A percentile compares a stretch with the other conserved stretches of the same genome.
These are phyloP conservation scores for Catharus bicknelli DNA, from an alignment of 2,113 vertebrate species.

Conservation along the genomic window DNA sequence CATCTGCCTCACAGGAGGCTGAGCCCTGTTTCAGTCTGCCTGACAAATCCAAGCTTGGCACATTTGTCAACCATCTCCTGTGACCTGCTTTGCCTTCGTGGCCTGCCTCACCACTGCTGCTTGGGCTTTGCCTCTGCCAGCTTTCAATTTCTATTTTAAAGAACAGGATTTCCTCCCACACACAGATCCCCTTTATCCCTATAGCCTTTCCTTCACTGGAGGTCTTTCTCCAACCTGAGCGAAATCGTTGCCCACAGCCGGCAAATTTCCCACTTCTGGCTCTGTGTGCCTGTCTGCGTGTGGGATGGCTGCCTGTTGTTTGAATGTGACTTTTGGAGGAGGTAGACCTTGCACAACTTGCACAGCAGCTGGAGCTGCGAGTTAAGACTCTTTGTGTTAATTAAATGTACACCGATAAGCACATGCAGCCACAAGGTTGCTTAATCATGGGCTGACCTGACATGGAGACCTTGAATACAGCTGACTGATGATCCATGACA, in stretches of 20 bases:
- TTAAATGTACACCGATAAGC: neutral
- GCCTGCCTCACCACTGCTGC: neutral
- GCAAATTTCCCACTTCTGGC: neutral
- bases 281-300: rapidly evolving
- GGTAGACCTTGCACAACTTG: neutral
- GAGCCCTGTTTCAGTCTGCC: neutral
- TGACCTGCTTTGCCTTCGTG: neutral
- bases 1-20: neutral
- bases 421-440: neutral
- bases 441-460: neutral
- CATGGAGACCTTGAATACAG: neutral
- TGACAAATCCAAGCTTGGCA: neutral
- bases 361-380: neutral
- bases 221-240: neutral
- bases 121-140: neutral
- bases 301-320: neutral
- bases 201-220: neutral
- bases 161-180: neutral
- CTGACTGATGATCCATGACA: neutral
- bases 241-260: rapidly evolving
- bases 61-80: neutral
- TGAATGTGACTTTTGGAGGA: neutral
- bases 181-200: neutral
- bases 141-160: constrained; percentile 35
- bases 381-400: neutral